Percentiles rank a stretch among this genome's conserved stretches.
These are phyloP conservation scores for Hermaeophaga mercurialis DNA, from an alignment of 2,888 invertebrate species.

Conservation along the genomic window DNA sequence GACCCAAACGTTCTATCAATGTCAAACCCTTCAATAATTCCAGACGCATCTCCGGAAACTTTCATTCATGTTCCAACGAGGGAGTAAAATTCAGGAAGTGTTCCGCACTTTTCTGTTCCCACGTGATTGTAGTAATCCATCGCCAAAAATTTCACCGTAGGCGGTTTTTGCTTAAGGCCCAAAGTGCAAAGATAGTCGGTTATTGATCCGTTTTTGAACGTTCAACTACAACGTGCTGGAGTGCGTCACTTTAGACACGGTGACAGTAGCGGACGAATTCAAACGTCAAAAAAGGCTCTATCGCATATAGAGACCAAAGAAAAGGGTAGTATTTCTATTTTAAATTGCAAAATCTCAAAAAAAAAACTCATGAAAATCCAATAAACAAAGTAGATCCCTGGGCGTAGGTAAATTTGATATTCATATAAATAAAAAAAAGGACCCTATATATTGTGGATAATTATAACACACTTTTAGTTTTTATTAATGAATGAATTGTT, in stretches of 20 bases:
- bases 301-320: no score
- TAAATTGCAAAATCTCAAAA: no score
- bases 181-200: constrained; percentile 12
- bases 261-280: constrained; percentile 11
- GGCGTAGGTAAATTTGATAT: no score
- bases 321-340: no score
- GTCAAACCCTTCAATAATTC: neutral
- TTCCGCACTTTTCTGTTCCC: neutral
- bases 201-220: constrained; percentile 26
- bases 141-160: constrained; percentile 14
- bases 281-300: no score
- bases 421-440: no score
- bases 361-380: no score
- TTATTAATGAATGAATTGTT: no score
- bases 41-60: neutral
- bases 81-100: neutral
- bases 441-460: no score
- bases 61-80: neutral
- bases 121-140: constrained; percentile 13
- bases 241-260: constrained; percentile 1
- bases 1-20: no score
- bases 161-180: constrained; percentile 11
- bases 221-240: constrained; percentile 6
- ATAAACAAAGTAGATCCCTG: no score
- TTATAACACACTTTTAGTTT: no score